phyloP scores from a whole-genome alignment of 2,797 vertebrate genomes.

The Enteromius argenteus region DNA sequence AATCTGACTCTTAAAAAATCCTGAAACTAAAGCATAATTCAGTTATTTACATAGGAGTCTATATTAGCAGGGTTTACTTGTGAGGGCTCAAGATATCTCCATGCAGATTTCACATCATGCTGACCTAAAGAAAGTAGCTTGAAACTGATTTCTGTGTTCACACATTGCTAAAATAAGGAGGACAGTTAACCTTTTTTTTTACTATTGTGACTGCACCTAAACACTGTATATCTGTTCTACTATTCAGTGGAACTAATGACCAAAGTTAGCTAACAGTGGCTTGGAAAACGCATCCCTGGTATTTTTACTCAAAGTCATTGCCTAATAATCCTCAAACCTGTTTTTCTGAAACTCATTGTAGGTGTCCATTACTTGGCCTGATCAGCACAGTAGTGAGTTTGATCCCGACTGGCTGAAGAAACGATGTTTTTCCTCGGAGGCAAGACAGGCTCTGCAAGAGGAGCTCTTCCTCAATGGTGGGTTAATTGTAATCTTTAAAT shows the following conservation, averaged over 20 bases:
- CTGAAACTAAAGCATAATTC: background rate
- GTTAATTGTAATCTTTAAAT: constrained; percentile 42
- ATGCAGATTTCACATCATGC: background rate
- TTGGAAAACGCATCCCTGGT: too few species aligned
- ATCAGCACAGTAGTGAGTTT: constrained; percentile 89
- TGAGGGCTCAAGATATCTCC: background rate
- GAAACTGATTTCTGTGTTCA: background rate
- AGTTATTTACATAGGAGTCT: background rate
- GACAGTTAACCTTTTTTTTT: background rate
- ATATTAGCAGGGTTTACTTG: background rate
- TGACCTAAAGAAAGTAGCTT: background rate
- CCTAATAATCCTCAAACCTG: background rate
- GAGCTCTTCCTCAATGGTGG: constrained; percentile 90
- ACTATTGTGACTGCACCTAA: background rate
- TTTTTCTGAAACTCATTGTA: constrained; percentile 66
- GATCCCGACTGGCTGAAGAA: constrained; percentile 92
- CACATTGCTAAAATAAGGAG: background rate
- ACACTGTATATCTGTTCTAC: background rate
- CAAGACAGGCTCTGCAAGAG: constrained; percentile 81
- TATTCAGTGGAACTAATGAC: background rate
- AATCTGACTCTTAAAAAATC: background rate
- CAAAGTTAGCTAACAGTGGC: too few species aligned
- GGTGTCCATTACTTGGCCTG: constrained; percentile 89
- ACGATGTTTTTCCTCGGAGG: constrained; percentile 88
- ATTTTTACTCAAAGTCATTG: background rate